These are phyloP conservation scores for Sphenodon punctatus DNA, from an alignment of 2,797 vertebrate species.

Conservation along the genomic window DNA sequence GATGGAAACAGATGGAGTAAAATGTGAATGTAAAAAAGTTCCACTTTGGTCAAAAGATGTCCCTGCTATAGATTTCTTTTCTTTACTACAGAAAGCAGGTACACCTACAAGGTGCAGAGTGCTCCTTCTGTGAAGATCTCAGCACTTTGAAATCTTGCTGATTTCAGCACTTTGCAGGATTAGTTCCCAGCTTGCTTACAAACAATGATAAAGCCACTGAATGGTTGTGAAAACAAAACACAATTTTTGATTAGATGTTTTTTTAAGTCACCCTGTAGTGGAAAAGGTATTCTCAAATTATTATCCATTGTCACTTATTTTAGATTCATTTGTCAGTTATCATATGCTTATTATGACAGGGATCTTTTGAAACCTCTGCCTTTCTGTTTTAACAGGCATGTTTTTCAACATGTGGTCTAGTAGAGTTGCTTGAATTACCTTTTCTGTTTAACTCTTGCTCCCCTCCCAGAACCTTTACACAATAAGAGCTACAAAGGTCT, in stretches of 20 bases:
- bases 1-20: neutral
- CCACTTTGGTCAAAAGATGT: neutral
- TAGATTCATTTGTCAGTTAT: conserved; percentile 40
- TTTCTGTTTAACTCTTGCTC: conserved; percentile 84
- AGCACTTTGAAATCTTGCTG: neutral
- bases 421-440: conserved; percentile 83
- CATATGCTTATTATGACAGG: conserved; percentile 65
- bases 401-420: conserved; percentile 91
- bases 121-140: neutral
- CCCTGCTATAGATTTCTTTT: too few relatives aligned
- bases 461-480: conserved; percentile 86
- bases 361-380: conserved; percentile 81
- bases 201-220: conserved; percentile 2
- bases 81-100: too few relatives aligned
- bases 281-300: conserved; percentile 26
- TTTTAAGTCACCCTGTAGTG: conserved; percentile 36
- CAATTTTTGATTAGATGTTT: neutral
- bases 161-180: neutral
- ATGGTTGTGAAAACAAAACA: conserved; percentile 2
- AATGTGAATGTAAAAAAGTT: neutral
- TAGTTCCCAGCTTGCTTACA: conserved; percentile 18
- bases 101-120: too few relatives aligned
- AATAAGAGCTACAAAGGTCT: conserved; percentile 87
- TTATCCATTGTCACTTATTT: conserved; percentile 7
- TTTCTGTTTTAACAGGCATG: conserved; percentile 79